Conservation (phyloP, 1,140 invertebrate species). For the Tetranychus cinnabarinus region DNA sequence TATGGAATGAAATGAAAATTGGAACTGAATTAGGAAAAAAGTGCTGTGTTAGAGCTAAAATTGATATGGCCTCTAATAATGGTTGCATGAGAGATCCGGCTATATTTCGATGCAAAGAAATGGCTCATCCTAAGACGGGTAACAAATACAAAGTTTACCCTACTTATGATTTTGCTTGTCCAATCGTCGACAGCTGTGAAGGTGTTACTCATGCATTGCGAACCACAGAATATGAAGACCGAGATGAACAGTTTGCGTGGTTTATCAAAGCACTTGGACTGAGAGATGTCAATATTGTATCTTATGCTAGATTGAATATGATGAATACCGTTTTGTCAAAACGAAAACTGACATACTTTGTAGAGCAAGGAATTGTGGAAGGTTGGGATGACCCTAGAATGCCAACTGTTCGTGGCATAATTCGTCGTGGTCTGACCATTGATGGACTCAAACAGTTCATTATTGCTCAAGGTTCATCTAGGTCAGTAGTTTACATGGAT, state of each 20-base stretch:
- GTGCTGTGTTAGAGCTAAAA: slow-evolving; percentile 87
- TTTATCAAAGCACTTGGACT: slow-evolving; percentile 63
- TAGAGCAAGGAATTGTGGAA: slow-evolving; percentile 70
- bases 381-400: slow-evolving; percentile 99
- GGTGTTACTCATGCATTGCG: slow-evolving; percentile 87
- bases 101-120: slow-evolving; percentile 93
- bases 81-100: slow-evolving; percentile 97
- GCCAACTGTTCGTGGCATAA: slow-evolving; percentile 86
- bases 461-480: slow-evolving; percentile 90
- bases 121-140: slow-evolving; percentile 74
- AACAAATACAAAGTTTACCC: slow-evolving; percentile 95
- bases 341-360: slow-evolving; percentile 91
- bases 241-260: slow-evolving; percentile 96
- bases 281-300: slow-evolving; percentile 78
- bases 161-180: slow-evolving; percentile 98
- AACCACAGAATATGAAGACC: slow-evolving; percentile 94
- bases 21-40: slow-evolving; percentile 50
- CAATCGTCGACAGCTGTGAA: slow-evolving; percentile 92
- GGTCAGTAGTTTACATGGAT: slow-evolving; percentile 94
- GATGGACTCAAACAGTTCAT: slow-evolving; percentile 94
- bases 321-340: slow-evolving; percentile 94
- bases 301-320: slow-evolving; percentile 85
- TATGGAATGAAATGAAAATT: slow-evolving; percentile 90
- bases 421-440: slow-evolving; percentile 87
- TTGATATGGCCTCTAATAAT: slow-evolving; percentile 87